These are phyloP conservation scores for Rachycentron canadum DNA, from an alignment of 2,797 vertebrate genomes.

Conservation along the genomic window DNA sequence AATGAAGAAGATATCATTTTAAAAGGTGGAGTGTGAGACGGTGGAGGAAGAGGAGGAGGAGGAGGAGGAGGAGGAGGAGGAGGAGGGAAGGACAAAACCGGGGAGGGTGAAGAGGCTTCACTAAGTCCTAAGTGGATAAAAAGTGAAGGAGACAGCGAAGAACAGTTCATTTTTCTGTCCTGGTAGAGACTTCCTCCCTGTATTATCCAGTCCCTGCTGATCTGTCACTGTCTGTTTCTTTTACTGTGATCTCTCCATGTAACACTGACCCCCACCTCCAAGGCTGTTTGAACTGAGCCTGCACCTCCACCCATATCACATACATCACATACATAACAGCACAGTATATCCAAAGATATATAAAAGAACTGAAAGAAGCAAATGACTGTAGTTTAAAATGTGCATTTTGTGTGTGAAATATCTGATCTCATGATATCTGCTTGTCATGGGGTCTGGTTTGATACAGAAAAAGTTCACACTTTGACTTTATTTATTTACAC, in stretches of 20 bases:
- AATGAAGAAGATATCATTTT: constrained; percentile 71
- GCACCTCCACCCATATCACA: background rate
- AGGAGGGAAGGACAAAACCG: constrained; percentile 56
- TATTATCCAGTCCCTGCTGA: constrained; percentile 60
- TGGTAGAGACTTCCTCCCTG: constrained; percentile 51
- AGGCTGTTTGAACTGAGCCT: constrained; percentile 26
- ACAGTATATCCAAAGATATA: background rate
- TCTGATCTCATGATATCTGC: background rate
- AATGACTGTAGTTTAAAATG: background rate
- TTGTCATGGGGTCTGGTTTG: too few species aligned
- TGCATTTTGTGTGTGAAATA: background rate
- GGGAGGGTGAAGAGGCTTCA: constrained; percentile 50
- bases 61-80: constrained; percentile 56
- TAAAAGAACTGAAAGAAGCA: background rate
- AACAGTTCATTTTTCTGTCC: constrained; percentile 72
- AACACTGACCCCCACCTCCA: constrained; percentile 15
- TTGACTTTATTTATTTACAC: background rate
- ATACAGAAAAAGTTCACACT: too few species aligned
- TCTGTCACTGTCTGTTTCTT: constrained; percentile 50
- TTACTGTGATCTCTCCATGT: constrained; percentile 27
- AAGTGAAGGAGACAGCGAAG: constrained; percentile 70
- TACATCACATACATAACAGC: background rate
- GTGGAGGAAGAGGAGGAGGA: constrained; percentile 43
- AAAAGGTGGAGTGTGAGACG: constrained; percentile 61
- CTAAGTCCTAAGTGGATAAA: constrained; percentile 74